These are phyloP conservation scores for Lasioglossum vierecki DNA, from an alignment of 2,888 invertebrate species.

Conservation along the genomic window DNA sequence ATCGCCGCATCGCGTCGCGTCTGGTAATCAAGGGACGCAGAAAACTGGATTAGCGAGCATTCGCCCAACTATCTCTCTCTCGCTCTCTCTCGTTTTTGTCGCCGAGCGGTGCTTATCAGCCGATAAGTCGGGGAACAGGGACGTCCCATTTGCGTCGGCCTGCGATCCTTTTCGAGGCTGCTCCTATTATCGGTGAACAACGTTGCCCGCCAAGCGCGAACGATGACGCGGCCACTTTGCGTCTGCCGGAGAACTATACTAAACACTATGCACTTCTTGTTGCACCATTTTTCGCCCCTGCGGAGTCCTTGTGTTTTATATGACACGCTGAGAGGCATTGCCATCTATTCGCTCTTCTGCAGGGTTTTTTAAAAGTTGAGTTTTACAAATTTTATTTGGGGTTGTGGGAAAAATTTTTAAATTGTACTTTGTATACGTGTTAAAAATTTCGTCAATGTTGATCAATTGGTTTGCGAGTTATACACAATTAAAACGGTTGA, in stretches of 20 bases:
- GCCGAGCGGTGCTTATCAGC: conserved; percentile 56
- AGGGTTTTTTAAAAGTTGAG: too few relatives aligned
- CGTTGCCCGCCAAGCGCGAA: conserved; percentile 21
- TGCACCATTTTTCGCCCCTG: background rate
- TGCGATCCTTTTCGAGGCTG: conserved; percentile 52
- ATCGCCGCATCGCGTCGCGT: conserved; percentile 22
- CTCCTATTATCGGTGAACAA: conserved; percentile 55
- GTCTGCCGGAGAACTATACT: conserved; percentile 35
- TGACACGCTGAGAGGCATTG: background rate
- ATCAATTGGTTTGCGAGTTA: too few relatives aligned
- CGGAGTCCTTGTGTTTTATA: background rate
- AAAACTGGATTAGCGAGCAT: conserved; percentile 62
- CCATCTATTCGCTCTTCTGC: too few relatives aligned
- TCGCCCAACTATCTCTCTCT: conserved; percentile 13
- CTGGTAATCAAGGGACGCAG: conserved; percentile 55
- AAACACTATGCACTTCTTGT: background rate
- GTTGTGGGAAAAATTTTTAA: too few relatives aligned
- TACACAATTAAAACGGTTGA: too few relatives aligned
- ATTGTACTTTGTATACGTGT: too few relatives aligned
- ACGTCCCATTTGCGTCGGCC: conserved; percentile 60
- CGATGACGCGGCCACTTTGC: conserved; percentile 49
- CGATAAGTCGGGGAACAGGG: conserved; percentile 63
- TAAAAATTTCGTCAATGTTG: too few relatives aligned
- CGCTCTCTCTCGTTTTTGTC: conserved; percentile 46
- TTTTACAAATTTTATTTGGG: too few relatives aligned